A percentile compares a stretch with the other conserved stretches of the same genome.
These are phyloP conservation scores for Erebia epiphron DNA, from an alignment of 2,888 invertebrate genomes.

Conservation along the genomic window DNA sequence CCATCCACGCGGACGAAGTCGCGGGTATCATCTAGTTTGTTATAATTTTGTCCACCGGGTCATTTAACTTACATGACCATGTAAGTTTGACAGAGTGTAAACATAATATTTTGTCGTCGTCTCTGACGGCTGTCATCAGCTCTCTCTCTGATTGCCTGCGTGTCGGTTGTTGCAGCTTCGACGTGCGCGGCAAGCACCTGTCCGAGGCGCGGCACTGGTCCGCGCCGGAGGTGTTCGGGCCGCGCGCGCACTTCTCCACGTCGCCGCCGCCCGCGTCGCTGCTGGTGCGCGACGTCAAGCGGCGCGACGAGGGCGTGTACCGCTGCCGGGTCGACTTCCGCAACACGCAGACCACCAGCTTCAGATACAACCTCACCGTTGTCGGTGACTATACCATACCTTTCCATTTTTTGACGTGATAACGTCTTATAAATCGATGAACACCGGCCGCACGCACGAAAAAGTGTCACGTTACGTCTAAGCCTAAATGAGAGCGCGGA, in stretches of 20 bases:
- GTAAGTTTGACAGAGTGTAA: too few relatives aligned
- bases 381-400: slow-evolving; percentile 93
- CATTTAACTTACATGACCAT: too few relatives aligned
- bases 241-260: slow-evolving; percentile 92
- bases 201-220: slow-evolving; percentile 93
- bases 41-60: too few relatives aligned
- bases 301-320: slow-evolving; percentile 94
- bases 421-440: too few relatives aligned
- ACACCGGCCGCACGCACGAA: too few relatives aligned
- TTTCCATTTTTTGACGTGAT: too few relatives aligned
- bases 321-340: slow-evolving; percentile 95
- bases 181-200: slow-evolving; percentile 92
- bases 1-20: too few relatives aligned
- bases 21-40: too few relatives aligned
- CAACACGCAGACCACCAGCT: slow-evolving; percentile 94
- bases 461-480: too few relatives aligned
- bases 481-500: too few relatives aligned
- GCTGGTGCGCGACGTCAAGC: slow-evolving; percentile 89
- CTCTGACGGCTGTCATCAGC: too few relatives aligned
- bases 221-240: slow-evolving; percentile 92
- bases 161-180: slow-evolving; percentile 86
- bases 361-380: slow-evolving; percentile 94
- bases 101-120: too few relatives aligned
- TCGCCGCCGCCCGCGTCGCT: slow-evolving; percentile 91
- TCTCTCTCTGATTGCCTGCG: neutral